Evolutionary conservation across 2,797 vertebrate genomes (phyloP).

Genomic region (Acipenser oxyrinchus): DNA sequence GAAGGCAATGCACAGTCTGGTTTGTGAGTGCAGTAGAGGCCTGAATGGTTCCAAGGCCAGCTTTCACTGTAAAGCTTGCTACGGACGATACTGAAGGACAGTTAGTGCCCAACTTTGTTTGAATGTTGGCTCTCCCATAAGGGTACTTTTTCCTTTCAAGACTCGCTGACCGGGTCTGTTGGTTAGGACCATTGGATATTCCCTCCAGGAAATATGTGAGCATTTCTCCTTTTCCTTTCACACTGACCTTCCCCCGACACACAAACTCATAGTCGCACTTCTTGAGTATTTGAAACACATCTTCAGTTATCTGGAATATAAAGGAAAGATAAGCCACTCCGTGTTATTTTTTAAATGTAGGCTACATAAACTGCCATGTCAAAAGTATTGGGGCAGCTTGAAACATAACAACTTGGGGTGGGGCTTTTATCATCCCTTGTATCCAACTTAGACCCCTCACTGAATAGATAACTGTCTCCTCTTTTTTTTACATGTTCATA

Average conservation of each 20-base stretch:
- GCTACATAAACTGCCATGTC: too few species aligned
- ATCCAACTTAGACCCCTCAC: too few species aligned
- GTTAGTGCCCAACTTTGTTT: slow-evolving; percentile 61
- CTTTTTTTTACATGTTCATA: too few species aligned
- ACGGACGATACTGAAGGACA: slow-evolving; percentile 57
- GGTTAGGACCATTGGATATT: slow-evolving; percentile 65
- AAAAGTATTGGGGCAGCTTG: too few species aligned
- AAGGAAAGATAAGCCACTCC: background rate
- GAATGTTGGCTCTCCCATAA: slow-evolving; percentile 71
- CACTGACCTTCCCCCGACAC: slow-evolving; percentile 91
- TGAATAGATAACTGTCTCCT: too few species aligned
- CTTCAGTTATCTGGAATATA: slow-evolving; percentile 81
- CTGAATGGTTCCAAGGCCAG: slow-evolving; percentile 49
- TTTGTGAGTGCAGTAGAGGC: slow-evolving; percentile 51
- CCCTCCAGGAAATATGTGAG: slow-evolving; percentile 96
- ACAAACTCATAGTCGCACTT: slow-evolving; percentile 76
- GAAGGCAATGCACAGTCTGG: slow-evolving; percentile 61
- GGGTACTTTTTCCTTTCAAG: slow-evolving; percentile 75
- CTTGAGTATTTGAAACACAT: slow-evolving; percentile 81
- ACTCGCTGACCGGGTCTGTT: slow-evolving; percentile 68
- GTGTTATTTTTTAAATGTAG: too few species aligned
- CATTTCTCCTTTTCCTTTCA: slow-evolving; percentile 98
- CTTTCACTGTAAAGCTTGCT: slow-evolving; percentile 52
- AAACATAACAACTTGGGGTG: too few species aligned
- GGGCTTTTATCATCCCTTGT: too few species aligned